Conservation (phyloP, 2,113 vertebrate species). For the Meles meles region DNA sequence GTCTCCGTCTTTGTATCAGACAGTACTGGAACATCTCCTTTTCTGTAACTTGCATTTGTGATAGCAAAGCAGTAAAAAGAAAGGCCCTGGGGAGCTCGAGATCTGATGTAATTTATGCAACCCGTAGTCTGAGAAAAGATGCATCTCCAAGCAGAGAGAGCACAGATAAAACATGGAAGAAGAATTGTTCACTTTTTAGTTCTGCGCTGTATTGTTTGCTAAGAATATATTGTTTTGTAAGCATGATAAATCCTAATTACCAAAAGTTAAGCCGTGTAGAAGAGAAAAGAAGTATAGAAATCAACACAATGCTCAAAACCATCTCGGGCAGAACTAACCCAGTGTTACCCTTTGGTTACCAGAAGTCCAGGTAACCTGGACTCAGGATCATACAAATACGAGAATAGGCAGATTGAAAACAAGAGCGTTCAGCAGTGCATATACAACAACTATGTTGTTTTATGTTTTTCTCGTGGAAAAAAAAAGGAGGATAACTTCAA, state of each 20-base stretch:
- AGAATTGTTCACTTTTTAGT: background rate
- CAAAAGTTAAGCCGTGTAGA: background rate
- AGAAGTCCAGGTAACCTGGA: background rate
- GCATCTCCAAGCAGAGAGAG: background rate
- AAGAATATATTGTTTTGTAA: background rate
- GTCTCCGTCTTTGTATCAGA: background rate
- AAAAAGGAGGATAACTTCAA: too few relatives aligned
- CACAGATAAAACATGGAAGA: background rate
- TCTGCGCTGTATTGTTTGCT: background rate
- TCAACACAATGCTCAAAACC: background rate
- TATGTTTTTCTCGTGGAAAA: too few relatives aligned
- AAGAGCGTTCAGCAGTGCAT: background rate
- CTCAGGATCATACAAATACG: background rate
- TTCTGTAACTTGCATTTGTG: background rate
- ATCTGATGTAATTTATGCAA: background rate
- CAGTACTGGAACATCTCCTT: background rate
- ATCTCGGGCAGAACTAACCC: background rate
- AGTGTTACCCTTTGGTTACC: background rate
- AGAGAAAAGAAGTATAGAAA: background rate
- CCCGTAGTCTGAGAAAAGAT: background rate
- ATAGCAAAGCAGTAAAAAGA: background rate
- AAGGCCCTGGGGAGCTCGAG: background rate
- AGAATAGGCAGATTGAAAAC: background rate
- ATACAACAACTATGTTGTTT: background rate
- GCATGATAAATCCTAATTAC: background rate